phyloP scores from a whole-genome alignment of 1,140 invertebrate species.

The Drosophila bipectinata region DNA sequence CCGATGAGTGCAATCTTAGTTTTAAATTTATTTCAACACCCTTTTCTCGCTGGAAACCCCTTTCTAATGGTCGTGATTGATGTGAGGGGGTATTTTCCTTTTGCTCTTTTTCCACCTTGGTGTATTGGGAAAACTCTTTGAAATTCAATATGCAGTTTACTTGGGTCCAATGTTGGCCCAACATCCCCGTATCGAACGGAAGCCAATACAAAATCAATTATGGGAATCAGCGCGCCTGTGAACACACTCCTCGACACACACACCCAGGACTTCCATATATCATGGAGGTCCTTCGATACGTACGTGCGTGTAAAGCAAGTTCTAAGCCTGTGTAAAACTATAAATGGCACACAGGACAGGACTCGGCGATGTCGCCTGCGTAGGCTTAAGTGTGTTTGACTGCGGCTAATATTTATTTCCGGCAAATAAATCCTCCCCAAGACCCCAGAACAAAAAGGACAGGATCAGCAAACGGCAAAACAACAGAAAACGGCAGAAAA shows the following conservation, averaged over 20 bases:
- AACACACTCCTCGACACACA: constrained; percentile 17
- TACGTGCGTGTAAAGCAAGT: constrained; percentile 75
- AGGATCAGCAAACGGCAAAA: constrained; percentile 42
- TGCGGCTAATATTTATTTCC: constrained; percentile 83
- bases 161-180: constrained; percentile 28
- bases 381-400: constrained; percentile 82
- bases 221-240: constrained; percentile 73
- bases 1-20: constrained; percentile 48
- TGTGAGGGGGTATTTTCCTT: constrained; percentile 22
- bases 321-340: constrained; percentile 81
- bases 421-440: constrained; percentile 79
- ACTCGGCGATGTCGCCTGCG: constrained; percentile 39
- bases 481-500: constrained; percentile 19
- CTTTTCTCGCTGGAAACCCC: neutral
- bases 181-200: constrained; percentile 35
- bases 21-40: constrained; percentile 24
- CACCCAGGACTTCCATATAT: constrained; percentile 31
- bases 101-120: constrained; percentile 1
- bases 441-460: constrained; percentile 35
- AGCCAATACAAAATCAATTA: constrained; percentile 83
- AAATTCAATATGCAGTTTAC: constrained; percentile 72
- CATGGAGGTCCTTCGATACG: constrained; percentile 40
- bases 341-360: constrained; percentile 64
- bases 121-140: constrained; percentile 57
- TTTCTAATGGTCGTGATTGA: constrained; percentile 41